Evolutionary conservation across 2,113 vertebrate species (phyloP).

Genomic region (Varanus salvator): DNA sequence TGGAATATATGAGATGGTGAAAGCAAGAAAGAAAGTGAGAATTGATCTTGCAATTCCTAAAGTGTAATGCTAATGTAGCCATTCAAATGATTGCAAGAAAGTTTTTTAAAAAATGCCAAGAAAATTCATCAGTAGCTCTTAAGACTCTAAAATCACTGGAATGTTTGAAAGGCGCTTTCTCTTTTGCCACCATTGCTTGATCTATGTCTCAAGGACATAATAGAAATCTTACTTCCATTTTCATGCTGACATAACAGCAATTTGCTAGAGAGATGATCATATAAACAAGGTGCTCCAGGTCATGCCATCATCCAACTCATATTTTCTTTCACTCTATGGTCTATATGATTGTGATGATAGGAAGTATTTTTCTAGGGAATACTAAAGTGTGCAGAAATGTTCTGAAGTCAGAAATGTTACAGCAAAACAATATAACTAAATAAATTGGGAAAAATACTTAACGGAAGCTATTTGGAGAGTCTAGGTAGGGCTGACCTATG

Average conservation of each 20-base stretch:
- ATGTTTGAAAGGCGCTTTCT: slow-evolving; percentile 47
- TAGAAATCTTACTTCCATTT: slow-evolving; percentile 62
- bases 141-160: slow-evolving; percentile 47
- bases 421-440: neutral
- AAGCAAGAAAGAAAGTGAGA: neutral
- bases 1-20: neutral
- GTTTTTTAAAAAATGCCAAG: neutral
- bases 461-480: neutral
- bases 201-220: slow-evolving; percentile 62
- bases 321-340: slow-evolving; percentile 24
- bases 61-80: neutral
- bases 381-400: neutral
- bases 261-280: slow-evolving; percentile 41
- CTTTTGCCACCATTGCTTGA: slow-evolving; percentile 58
- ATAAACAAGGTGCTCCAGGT: slow-evolving; percentile 55
- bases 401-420: neutral
- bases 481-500: neutral
- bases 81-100: neutral
- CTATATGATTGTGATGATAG: slow-evolving; percentile 21
- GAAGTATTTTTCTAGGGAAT: slow-evolving; percentile 7
- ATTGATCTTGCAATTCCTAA: neutral
- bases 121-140: neutral
- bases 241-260: slow-evolving; percentile 46
- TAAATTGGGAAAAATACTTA: neutral
- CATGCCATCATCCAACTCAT: neutral